These are phyloP conservation scores for Sciurus niger DNA, from an alignment of 2,113 vertebrate genomes.

Conservation along the genomic window DNA sequence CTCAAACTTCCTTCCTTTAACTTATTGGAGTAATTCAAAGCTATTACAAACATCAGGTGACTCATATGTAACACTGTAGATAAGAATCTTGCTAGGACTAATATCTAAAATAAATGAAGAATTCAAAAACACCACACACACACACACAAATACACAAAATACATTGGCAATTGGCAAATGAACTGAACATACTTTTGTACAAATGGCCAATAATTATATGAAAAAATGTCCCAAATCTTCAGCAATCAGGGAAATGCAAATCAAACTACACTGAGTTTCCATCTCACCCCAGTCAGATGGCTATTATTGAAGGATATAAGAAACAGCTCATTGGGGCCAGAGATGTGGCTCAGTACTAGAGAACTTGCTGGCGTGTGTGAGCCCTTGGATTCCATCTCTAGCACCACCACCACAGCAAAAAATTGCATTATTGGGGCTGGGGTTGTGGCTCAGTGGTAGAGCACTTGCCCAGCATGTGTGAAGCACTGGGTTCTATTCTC, in stretches of 20 bases:
- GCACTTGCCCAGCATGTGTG: too few relatives aligned
- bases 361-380: too few relatives aligned
- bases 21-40: conserved; percentile 46
- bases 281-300: too few relatives aligned
- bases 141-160: too few relatives aligned
- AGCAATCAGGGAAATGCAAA: neutral
- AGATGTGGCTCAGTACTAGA: too few relatives aligned
- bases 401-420: too few relatives aligned
- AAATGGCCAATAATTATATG: neutral
- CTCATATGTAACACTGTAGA: conserved; percentile 56
- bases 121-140: neutral
- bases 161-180: neutral
- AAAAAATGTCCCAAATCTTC: neutral
- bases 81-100: conserved; percentile 1
- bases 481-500: too few relatives aligned
- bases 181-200: neutral
- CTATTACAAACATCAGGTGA: conserved; percentile 74
- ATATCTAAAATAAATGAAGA: neutral
- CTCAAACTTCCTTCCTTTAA: conserved; percentile 31
- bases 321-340: too few relatives aligned
- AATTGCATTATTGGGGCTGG: too few relatives aligned
- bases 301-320: too few relatives aligned
- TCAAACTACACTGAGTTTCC: neutral
- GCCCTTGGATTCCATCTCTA: too few relatives aligned
- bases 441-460: too few relatives aligned